Evolutionary conservation across 2,797 vertebrate genomes (phyloP), one percentile per base, ranked within the genome.

Genomic region (Choloepus didactylus): DNA sequence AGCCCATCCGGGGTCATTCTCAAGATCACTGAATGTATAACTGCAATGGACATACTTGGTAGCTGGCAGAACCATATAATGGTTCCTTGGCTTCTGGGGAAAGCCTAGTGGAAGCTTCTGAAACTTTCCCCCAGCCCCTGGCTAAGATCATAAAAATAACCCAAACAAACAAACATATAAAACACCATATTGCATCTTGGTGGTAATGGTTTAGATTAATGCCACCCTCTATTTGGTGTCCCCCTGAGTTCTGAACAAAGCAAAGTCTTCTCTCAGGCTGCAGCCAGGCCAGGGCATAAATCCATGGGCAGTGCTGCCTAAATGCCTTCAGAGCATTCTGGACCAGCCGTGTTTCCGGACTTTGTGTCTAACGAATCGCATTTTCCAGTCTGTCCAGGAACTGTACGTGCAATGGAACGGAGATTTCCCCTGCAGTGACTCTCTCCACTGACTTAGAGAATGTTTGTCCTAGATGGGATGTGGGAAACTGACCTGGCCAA

Each of bases 321-420:
- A 21, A 29, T 31, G 21, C 31, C 25, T 3, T 23, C 10, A 41
- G 35, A 29, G 12, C 14, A 64, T 29, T 27, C 31, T 38, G 38
- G 44, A 3, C 6, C 15, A 9, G 7, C 9, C 27, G 12, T 11
- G 9, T 5, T 29, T 6, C 11, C 2, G 16, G n/a, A n/a, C 35
- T 27, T 77, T 31, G 25, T 15, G 54, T 62, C 18, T 6, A 51
- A 62, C 77, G 21, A 60, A 60, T 51, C 19, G 18, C 6, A 44
- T 29, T 94, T 66, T 81, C 35, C 25, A 75, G 70, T 87, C 16
- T 79, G 87, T 94, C 21, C 46, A 87, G 59, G 49, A 94, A 38
- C 9, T 51, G 62, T 41, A 38, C 29, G 31, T 44, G n/a, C 1
- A 15, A 23, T 56, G 54, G 46, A 70, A n/a, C 44, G 46, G 1